phyloP scores from a whole-genome alignment of 1,140 invertebrate genomes.

The Drosophila arizonae region DNA sequence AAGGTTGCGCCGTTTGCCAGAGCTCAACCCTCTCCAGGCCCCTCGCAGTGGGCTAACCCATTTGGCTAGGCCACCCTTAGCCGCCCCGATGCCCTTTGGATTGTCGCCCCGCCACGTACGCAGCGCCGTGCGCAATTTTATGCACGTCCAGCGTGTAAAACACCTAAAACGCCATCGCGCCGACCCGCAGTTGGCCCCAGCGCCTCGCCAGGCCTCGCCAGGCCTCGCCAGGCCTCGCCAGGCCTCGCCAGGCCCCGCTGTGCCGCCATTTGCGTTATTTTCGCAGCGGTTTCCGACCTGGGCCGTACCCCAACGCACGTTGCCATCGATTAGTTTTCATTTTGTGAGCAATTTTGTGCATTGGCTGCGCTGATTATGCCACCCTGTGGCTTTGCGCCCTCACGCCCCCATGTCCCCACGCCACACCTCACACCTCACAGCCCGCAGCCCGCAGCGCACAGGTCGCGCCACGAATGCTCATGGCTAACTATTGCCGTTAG shows the following conservation, averaged over 20 bases:
- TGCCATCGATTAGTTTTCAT: slow-evolving; percentile 79
- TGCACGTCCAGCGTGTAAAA: slow-evolving; percentile 80
- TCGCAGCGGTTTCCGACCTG: slow-evolving; percentile 35
- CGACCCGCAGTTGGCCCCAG: slow-evolving; percentile 9
- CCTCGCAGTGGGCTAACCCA: neutral
- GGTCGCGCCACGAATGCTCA: neutral
- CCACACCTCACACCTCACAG: neutral
- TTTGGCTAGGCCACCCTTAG: neutral
- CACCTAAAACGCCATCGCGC: slow-evolving; percentile 69
- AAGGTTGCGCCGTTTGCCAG: slow-evolving; percentile 15
- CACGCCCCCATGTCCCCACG: neutral
- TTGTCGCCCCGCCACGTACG: slow-evolving; percentile 52
- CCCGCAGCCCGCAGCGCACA: neutral
- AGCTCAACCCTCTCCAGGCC: neutral
- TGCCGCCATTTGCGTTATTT: slow-evolving; percentile 40
- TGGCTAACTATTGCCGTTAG: slow-evolving; percentile 28
- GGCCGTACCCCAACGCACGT: slow-evolving; percentile 24
- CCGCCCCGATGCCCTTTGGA: neutral
- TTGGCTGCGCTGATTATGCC: slow-evolving; percentile 74
- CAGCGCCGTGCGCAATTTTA: slow-evolving; percentile 70
- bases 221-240: neutral
- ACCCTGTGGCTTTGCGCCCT: slow-evolving; percentile 32
- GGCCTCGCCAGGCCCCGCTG: neutral
- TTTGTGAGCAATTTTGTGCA: slow-evolving; percentile 73
- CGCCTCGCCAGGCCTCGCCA: neutral